Conservation (phyloP, 2,113 vertebrate species). For the Actinemys pallida region DNA sequence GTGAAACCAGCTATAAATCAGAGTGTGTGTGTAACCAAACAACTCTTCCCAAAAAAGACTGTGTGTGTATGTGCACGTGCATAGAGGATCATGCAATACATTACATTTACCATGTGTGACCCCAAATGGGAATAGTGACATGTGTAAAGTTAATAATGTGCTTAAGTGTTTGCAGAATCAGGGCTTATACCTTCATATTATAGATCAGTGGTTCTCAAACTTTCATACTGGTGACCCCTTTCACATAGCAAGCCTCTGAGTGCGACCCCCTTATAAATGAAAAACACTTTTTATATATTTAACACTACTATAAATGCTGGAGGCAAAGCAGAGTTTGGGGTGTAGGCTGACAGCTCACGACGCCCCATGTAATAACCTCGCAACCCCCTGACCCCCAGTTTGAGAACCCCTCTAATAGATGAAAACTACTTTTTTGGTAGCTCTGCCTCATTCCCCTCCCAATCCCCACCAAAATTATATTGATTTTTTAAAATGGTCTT, state of each 20-base stretch:
- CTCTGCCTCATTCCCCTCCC: neutral
- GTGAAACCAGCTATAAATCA: neutral
- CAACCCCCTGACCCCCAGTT: too few relatives aligned
- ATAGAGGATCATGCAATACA: rapidly evolving
- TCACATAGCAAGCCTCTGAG: too few relatives aligned
- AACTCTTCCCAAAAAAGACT: neutral
- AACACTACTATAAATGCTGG: too few relatives aligned
- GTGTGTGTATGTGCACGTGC: neutral
- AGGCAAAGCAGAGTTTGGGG: too few relatives aligned
- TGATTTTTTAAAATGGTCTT: neutral
- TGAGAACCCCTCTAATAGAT: neutral
- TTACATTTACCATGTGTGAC: neutral
- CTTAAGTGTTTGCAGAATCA: neutral
- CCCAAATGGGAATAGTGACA: neutral
- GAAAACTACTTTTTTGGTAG: neutral
- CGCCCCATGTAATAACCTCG: too few relatives aligned
- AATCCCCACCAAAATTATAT: neutral
- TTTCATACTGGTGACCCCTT: too few relatives aligned
- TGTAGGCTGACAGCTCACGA: too few relatives aligned
- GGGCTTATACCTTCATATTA: neutral
- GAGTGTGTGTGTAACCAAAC: rapidly evolving
- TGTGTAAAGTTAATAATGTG: neutral
- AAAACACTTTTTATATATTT: too few relatives aligned
- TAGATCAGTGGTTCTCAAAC: too few relatives aligned
- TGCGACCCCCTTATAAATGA: too few relatives aligned